A percentile compares a stretch with the other conserved stretches of the same genome.
Evolutionary conservation across 2,797 vertebrate genomes (phyloP).

Genomic region (Bovichtus diacanthus): DNA sequence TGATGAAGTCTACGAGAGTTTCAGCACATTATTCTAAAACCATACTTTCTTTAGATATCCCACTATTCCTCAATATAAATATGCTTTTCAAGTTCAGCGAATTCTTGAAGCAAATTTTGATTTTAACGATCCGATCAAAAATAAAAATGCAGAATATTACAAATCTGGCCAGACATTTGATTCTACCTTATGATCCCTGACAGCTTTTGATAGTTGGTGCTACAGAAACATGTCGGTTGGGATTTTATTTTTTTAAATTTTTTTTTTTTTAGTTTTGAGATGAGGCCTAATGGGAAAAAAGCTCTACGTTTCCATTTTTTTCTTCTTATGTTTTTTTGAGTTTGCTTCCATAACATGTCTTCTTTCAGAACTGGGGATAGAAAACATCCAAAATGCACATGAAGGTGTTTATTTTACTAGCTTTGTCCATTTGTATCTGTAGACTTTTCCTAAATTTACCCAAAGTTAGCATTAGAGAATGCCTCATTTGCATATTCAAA

Average conservation of each 20-base stretch:
- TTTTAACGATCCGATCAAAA: not conserved
- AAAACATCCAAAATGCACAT: too few relatives aligned
- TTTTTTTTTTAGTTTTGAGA: too few relatives aligned
- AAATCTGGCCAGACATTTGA: not conserved
- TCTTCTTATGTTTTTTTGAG: too few relatives aligned
- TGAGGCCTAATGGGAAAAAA: not conserved
- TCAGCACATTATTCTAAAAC: not conserved
- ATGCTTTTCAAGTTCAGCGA: not conserved
- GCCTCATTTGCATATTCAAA: too few relatives aligned
- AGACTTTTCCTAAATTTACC: too few relatives aligned
- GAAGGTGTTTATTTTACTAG: too few relatives aligned
- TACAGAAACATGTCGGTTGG: not conserved
- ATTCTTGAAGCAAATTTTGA: not conserved
- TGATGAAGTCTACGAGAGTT: not conserved
- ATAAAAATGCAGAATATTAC: not conserved
- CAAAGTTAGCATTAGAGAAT: too few relatives aligned
- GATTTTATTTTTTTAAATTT: too few relatives aligned
- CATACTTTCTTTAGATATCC: not conserved
- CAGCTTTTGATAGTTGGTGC: not conserved
- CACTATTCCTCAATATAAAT: not conserved
- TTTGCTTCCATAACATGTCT: too few relatives aligned
- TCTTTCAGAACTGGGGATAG: too few relatives aligned
- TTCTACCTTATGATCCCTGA: not conserved
- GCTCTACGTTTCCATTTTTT: too few relatives aligned
- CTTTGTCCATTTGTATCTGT: too few relatives aligned